phyloP scores from a whole-genome alignment of 2,888 invertebrate species.

The Lochmaea crataegi region DNA sequence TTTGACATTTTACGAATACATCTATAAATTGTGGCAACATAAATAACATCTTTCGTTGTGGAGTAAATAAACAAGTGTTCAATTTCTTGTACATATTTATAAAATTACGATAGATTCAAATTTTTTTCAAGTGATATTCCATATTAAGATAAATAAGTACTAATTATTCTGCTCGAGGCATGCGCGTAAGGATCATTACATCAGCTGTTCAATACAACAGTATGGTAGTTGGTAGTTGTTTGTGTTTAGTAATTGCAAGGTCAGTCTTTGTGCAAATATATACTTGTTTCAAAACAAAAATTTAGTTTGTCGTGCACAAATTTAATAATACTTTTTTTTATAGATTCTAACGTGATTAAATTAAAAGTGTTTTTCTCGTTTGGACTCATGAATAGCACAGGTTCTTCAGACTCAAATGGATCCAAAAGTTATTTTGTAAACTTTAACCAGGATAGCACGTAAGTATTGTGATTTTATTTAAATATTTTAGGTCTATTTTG shows the following conservation, averaged over 20 bases:
- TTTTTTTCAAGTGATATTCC: background rate
- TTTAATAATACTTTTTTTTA: slow-evolving; percentile 9
- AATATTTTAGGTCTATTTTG: background rate
- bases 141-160: slow-evolving; percentile 3
- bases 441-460: slow-evolving; percentile 99
- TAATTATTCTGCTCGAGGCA: slow-evolving; percentile 17
- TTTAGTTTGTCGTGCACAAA: slow-evolving; percentile 19
- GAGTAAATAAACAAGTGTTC: too few relatives aligned
- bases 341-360: slow-evolving; percentile 9
- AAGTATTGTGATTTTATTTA: slow-evolving; percentile 68
- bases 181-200: slow-evolving; percentile 36
- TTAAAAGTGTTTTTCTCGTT: slow-evolving; percentile 64
- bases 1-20: too few relatives aligned
- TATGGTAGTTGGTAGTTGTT: slow-evolving; percentile 55
- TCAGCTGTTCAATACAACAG: slow-evolving; percentile 58
- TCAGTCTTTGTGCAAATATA: slow-evolving; percentile 75
- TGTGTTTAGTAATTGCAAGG: slow-evolving; percentile 66
- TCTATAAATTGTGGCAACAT: too few relatives aligned
- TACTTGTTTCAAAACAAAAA: slow-evolving; percentile 49
- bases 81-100: too few relatives aligned
- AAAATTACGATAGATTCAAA: too few relatives aligned
- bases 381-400: slow-evolving; percentile 85
- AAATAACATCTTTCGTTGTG: too few relatives aligned
- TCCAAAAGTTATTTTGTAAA: slow-evolving; percentile 91
- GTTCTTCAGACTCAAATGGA: slow-evolving; percentile 79